These are phyloP conservation scores for Mormyrus hasselquistii DNA, from an alignment of 2,797 vertebrate genomes.

Conservation along the genomic window DNA sequence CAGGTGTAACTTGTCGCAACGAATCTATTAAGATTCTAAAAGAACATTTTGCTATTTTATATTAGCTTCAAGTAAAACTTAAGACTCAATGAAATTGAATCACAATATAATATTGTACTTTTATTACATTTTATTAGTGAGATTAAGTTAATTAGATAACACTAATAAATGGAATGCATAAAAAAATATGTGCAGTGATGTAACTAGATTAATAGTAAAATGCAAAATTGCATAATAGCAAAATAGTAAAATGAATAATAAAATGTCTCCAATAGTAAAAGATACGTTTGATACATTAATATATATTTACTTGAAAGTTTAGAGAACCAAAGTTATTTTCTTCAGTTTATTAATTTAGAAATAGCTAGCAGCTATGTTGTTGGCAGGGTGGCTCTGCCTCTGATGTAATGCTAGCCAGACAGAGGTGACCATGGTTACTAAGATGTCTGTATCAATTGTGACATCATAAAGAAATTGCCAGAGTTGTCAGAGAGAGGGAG, in stretches of 20 bases:
- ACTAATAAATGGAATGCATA: neutral
- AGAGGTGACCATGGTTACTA: neutral
- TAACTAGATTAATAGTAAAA: neutral
- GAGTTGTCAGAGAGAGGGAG: slow-evolving; percentile 7
- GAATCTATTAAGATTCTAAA: neutral
- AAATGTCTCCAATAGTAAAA: neutral
- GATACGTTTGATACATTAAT: neutral
- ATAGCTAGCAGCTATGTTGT: neutral
- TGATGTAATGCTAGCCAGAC: neutral
- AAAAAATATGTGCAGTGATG: neutral
- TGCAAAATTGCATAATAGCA: neutral
- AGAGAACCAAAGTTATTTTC: neutral
- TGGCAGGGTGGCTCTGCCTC: neutral
- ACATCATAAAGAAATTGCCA: neutral
- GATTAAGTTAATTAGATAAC: neutral
- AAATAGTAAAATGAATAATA: neutral
- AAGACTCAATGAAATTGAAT: neutral
- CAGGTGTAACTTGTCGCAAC: neutral
- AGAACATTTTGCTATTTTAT: neutral
- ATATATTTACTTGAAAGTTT: neutral
- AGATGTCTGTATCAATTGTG: neutral
- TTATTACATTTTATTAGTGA: neutral
- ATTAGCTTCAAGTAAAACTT: neutral
- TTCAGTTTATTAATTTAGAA: neutral
- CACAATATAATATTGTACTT: neutral